Conservation (phyloP, 2,888 invertebrate species). For the Lysandra coridon region DNA sequence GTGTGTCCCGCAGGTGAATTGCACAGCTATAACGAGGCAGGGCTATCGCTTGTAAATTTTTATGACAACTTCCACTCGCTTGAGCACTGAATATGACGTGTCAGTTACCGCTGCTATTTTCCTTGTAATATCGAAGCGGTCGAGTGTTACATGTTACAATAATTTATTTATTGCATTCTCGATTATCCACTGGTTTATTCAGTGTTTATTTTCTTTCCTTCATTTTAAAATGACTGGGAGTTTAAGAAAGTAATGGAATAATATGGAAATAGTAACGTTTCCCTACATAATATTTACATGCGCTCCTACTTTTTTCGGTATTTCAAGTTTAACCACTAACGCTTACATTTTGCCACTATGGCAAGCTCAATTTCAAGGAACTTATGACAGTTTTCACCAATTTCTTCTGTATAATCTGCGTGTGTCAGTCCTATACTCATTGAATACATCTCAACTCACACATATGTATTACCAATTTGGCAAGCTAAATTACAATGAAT, state of each 20-base stretch:
- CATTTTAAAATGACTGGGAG: background rate
- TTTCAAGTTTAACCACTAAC: too few species aligned
- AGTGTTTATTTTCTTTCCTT: background rate
- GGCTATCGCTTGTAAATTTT: background rate
- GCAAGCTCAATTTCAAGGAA: too few species aligned
- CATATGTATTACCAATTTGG: too few species aligned
- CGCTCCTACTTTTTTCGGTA: too few species aligned
- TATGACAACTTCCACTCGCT: background rate
- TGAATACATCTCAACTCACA: too few species aligned
- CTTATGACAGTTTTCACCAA: too few species aligned
- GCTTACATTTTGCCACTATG: too few species aligned
- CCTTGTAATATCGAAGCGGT: background rate
- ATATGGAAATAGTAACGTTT: background rate
- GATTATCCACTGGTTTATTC: background rate
- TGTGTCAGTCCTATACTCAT: too few species aligned
- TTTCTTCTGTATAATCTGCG: too few species aligned
- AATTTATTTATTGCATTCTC: background rate
- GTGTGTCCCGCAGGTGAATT: conserved; percentile 56
- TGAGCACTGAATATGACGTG: background rate
- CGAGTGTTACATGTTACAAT: background rate
- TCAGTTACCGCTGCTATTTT: background rate
- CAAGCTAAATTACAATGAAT: too few species aligned
- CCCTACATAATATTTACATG: too few species aligned
- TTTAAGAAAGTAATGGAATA: background rate
- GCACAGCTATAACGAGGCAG: background rate